Evolutionary conservation across 2,113 vertebrate species (phyloP).

Genomic region (Suricata suricatta): DNA sequence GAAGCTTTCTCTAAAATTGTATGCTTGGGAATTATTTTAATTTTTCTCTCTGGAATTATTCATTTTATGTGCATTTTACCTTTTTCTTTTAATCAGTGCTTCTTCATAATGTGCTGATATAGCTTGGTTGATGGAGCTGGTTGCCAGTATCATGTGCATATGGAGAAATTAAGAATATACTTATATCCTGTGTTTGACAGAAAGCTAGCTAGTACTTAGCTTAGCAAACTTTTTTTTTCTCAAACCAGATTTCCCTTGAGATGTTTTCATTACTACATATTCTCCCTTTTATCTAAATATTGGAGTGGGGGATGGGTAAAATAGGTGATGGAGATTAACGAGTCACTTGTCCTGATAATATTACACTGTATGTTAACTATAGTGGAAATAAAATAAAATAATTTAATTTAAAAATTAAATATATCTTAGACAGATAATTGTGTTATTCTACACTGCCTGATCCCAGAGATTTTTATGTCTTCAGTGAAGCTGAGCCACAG

Average conservation of each 20-base stretch:
- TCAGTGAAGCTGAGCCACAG: not conserved
- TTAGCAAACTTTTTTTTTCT: not conserved
- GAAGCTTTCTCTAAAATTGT: not conserved
- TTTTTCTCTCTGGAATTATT: constrained; percentile 4
- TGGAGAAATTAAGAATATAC: not conserved
- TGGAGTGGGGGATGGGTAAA: not conserved
- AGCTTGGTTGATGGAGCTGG: not conserved
- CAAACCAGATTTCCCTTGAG: not conserved
- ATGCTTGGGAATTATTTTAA: not conserved
- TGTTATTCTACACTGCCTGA: not conserved
- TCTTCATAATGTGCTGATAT: not conserved
- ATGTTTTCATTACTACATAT: not conserved
- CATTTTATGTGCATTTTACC: not conserved
- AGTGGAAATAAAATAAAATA: not conserved
- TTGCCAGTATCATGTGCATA: not conserved
- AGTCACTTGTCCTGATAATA: not conserved
- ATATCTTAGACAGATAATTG: not conserved
- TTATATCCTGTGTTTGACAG: not conserved
- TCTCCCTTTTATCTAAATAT: not conserved
- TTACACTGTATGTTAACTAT: not conserved
- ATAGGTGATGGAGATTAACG: not conserved
- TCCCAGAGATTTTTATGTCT: constrained; percentile 17
- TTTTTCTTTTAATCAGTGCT: not conserved
- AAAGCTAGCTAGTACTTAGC: not conserved
- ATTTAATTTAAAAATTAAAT: not conserved